Base-by-base conservation (phyloP, 2,888 invertebrate species). In the Philereme vetulata region DNA sequence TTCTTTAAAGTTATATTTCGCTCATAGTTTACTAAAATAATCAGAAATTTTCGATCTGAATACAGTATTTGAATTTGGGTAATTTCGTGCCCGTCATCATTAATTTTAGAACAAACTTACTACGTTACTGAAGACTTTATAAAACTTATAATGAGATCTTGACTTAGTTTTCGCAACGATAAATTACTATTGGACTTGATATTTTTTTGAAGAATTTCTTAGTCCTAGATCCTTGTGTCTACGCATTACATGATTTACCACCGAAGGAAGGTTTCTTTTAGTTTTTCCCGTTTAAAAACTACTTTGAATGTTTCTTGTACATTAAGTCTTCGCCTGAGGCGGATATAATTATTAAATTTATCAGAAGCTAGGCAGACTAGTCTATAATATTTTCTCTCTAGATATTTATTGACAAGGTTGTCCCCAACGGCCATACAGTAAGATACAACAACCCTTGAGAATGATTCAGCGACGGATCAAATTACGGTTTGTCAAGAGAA, bases 71-170 rank as follows among this genome's bases (percentile, higher is more conserved):
- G 21, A 21, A 36, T 36, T 36, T 44, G 21, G 35, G 11, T 40
- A 38, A 52, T 43, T 45, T 35, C 21, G 11, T 52, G 34, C 44
- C 45, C 43, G n/a, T 36, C 5, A 45, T 35, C 52, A 47, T 53
- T 52, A 51, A 55, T 35, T 47, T 48, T 35, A 43, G 43, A n/a
- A 46, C 54, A 42, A 42, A 38, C 35, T 3, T 9, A 54, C 47
- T 42, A 46, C 51, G 33, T 46, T 11, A 38, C 42, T 42, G 33
- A 42, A 48, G 43, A 11, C 36, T 46, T 42, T 47, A 36, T 55
- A 40, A 50, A 60, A 56, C 38, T 55, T 55, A 42, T 55, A 56
- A 60, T 38, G 51, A 60, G 55, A 55, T 60, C 50, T 60, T 47
- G 11, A 44, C 51, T 46, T 21, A 34, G 46, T 42, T 46, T 48